Conservation (phyloP, 2,113 vertebrate genomes). For the Tichodroma muraria region DNA sequence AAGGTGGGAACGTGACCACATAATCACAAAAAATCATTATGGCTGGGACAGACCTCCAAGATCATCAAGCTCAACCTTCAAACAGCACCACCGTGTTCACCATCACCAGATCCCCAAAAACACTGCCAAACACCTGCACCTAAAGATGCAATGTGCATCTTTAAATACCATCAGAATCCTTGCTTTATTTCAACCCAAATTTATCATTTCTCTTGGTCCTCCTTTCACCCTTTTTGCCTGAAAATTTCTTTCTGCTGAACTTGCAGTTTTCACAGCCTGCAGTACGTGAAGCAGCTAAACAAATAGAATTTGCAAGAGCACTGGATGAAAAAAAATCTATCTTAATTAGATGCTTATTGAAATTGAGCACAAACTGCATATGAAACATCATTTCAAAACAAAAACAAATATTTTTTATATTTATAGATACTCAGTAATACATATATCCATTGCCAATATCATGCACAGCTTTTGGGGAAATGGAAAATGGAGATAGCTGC, state of each 20-base stretch:
- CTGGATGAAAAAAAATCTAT: conserved; percentile 33
- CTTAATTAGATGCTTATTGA: conserved; percentile 55
- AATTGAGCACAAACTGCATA: background rate
- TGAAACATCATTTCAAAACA: background rate
- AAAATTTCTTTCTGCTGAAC: background rate
- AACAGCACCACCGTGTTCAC: background rate
- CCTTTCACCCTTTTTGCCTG: background rate
- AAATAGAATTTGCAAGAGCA: conserved; percentile 34
- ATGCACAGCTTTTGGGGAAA: background rate
- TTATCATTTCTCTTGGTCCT: background rate
- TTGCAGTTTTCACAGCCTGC: background rate
- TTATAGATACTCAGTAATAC: background rate
- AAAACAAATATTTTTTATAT: background rate
- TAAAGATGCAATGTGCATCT: background rate
- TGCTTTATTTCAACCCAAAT: background rate
- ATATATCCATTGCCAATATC: background rate
- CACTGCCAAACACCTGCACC: background rate
- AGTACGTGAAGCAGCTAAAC: background rate
- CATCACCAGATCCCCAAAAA: accelerated
- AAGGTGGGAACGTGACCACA: background rate
- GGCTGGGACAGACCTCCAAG: background rate
- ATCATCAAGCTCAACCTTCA: background rate
- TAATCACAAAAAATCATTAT: background rate
- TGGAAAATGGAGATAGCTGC: background rate
- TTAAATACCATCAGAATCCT: background rate